These are phyloP conservation scores for Cydia splendana DNA, from an alignment of 1,140 invertebrate species.

Conservation along the genomic window DNA sequence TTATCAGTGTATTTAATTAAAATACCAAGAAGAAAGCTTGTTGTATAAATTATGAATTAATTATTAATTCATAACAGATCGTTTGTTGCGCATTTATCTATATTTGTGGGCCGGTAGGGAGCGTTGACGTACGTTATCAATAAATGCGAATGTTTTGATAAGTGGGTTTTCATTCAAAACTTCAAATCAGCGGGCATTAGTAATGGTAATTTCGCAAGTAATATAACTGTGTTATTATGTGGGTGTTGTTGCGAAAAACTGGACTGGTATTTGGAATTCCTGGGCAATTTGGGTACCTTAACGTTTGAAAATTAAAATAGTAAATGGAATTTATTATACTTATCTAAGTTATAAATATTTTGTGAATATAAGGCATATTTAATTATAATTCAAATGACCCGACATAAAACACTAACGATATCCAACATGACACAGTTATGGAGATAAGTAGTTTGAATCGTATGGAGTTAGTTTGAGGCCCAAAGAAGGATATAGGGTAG, in stretches of 20 bases:
- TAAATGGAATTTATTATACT: no score
- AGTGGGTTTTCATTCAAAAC: constrained; percentile 5
- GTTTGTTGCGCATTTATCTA: neutral
- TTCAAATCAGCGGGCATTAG: neutral
- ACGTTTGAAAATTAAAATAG: no score
- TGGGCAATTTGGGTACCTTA: no score
- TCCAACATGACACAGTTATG: no score
- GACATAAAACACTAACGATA: no score
- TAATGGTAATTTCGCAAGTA: neutral
- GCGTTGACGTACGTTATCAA: constrained; percentile 19
- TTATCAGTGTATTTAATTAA: neutral
- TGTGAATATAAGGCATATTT: no score
- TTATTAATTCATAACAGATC: neutral
- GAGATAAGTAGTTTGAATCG: no score
- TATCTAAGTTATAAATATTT: no score
- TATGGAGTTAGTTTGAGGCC: no score
- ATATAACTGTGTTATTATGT: neutral
- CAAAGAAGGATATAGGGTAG: no score
- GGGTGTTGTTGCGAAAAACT: neutral
- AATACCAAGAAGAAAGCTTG: neutral
- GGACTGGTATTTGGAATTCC: neutral
- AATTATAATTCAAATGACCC: no score
- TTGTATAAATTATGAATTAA: neutral
- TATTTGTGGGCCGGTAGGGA: constrained; percentile 9
- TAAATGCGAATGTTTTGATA: constrained; percentile 9